These are phyloP conservation scores for Pleuronectes platessa DNA, from an alignment of 2,113 vertebrate genomes.

Conservation along the genomic window DNA sequence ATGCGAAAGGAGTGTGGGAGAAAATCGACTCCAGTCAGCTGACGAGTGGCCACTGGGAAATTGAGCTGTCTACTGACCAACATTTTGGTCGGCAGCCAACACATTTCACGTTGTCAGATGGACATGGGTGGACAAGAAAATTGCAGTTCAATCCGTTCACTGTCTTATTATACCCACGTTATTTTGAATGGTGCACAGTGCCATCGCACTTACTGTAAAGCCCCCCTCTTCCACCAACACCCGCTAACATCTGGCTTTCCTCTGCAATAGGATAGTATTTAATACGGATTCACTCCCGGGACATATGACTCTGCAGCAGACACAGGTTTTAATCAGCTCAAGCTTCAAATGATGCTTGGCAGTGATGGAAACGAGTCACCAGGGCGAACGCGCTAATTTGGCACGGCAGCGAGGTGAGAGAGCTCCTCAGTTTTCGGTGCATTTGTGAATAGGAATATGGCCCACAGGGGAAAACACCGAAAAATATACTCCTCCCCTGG, in stretches of 20 bases:
- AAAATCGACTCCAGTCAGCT: not conserved
- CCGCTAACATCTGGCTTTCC: not conserved
- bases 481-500: not conserved
- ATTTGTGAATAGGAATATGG: too few relatives aligned
- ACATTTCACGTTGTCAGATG: not conserved
- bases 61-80: too few relatives aligned
- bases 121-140: not conserved
- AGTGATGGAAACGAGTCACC: too few relatives aligned
- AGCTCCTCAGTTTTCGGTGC: too few relatives aligned
- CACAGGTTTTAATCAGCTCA: too few relatives aligned
- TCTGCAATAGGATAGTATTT: not conserved
- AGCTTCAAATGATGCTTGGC: too few relatives aligned
- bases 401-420: too few relatives aligned
- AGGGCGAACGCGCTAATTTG: too few relatives aligned
- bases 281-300: not conserved
- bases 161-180: too few relatives aligned
- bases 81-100: not conserved
- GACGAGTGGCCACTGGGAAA: not conserved
- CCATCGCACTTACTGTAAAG: not conserved
- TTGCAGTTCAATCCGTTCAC: not conserved
- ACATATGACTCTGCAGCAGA: too few relatives aligned
- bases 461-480: not conserved
- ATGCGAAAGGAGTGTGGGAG: not conserved
- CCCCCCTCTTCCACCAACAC: not conserved
- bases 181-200: not conserved